Conservation (phyloP, 2,797 vertebrate species). For the Australoheros facetus region DNA sequence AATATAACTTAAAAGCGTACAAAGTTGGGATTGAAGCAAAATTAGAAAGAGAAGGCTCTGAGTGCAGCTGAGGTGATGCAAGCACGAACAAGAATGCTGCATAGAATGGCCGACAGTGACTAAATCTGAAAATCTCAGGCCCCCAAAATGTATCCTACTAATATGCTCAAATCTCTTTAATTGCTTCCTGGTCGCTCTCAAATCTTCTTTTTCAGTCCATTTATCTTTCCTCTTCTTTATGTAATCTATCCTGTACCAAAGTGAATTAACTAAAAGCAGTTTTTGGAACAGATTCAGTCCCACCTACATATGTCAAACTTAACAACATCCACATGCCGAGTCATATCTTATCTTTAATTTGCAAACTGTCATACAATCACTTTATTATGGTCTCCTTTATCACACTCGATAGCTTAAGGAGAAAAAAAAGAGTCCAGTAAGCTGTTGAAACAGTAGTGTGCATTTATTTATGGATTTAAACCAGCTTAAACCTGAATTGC, state of each 20-base stretch:
- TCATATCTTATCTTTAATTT: conserved; percentile 35
- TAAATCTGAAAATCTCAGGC: conserved; percentile 6
- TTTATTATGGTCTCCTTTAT: conserved; percentile 11
- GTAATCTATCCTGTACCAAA: conserved; percentile 18
- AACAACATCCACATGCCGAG: conserved; percentile 53
- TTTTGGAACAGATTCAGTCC: conserved; percentile 26
- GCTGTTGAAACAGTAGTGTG: background rate
- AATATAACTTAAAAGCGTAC: background rate
- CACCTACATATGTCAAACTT: conserved; percentile 22
- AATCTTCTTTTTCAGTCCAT: background rate
- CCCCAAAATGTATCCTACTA: background rate
- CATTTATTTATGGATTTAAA: background rate
- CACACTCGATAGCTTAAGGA: background rate
- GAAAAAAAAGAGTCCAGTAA: background rate
- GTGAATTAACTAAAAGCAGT: conserved; percentile 38
- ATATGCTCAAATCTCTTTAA: background rate
- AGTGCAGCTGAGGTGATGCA: background rate
- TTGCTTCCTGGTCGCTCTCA: background rate
- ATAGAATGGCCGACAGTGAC: background rate
- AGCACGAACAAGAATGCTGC: background rate
- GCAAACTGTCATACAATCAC: conserved; percentile 22
- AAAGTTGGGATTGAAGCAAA: background rate
- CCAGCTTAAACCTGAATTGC: background rate
- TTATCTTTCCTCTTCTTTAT: background rate
- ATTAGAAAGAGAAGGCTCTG: background rate